These are phyloP conservation scores for Sebastiscus tertius DNA, from an alignment of 2,797 vertebrate genomes.

Conservation along the genomic window DNA sequence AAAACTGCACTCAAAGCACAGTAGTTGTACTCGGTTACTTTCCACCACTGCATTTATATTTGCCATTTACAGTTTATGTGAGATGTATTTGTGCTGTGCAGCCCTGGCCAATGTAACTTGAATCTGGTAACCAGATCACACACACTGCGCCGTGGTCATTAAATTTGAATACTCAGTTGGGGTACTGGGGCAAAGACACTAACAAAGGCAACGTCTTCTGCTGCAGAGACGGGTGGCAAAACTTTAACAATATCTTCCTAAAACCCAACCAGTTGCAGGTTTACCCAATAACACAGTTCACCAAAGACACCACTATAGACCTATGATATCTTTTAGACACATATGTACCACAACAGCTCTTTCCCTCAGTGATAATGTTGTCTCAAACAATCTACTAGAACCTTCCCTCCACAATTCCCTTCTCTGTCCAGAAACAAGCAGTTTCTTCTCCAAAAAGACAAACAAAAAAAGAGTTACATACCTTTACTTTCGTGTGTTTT, in stretches of 20 bases:
- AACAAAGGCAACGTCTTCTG: slow-evolving; percentile 20
- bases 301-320: background rate
- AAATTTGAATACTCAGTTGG: slow-evolving; percentile 81
- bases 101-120: slow-evolving; percentile 71
- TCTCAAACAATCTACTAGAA: background rate
- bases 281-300: background rate
- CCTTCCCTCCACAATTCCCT: background rate
- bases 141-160: slow-evolving; percentile 76
- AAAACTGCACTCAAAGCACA: background rate
- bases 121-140: slow-evolving; percentile 83
- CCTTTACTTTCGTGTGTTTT: slow-evolving; percentile 51
- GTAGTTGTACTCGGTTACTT: background rate
- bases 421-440: background rate
- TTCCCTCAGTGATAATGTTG: background rate
- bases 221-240: background rate
- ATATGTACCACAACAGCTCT: background rate
- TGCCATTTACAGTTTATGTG: background rate
- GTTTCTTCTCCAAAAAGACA: background rate
- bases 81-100: slow-evolving; percentile 11
- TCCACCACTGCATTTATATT: background rate
- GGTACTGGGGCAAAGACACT: slow-evolving; percentile 49
- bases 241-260: background rate
- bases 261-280: background rate
- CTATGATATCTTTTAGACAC: background rate
- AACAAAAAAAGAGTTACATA: slow-evolving; percentile 50